Evolutionary conservation across 2,113 vertebrate species (phyloP).

Genomic region (Otus sunia): DNA sequence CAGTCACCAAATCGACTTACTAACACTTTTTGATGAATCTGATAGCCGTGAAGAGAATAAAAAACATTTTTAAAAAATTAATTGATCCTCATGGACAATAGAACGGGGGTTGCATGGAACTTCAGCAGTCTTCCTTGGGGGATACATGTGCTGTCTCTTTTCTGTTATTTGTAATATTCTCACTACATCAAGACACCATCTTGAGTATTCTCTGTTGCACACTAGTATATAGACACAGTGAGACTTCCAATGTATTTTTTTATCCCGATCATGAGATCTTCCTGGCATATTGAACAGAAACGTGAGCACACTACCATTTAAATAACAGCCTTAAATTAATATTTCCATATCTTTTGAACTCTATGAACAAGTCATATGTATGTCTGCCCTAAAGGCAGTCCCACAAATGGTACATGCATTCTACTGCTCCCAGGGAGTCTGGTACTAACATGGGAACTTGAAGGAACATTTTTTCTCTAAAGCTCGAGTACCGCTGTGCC

Average conservation of each 20-base stretch:
- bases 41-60: background rate
- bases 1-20: background rate
- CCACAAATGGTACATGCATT: background rate
- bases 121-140: background rate
- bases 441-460: background rate
- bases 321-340: background rate
- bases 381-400: background rate
- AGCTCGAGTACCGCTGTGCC: background rate
- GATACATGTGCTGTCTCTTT: background rate
- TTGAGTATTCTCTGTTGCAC: background rate
- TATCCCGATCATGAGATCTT: background rate
- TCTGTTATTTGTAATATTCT: background rate
- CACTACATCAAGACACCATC: background rate
- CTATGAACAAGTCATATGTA: background rate
- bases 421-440: background rate
- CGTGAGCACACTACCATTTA: background rate
- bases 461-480: background rate
- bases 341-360: background rate
- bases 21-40: background rate
- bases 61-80: rapidly evolving
- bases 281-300: background rate
- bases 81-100: background rate
- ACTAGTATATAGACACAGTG: background rate
- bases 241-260: background rate
- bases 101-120: background rate